Evolutionary conservation across 2,797 vertebrate genomes (phyloP), one percentile per base, ranked within the genome.

Genomic region (Eulemur rubriventer): DNA sequence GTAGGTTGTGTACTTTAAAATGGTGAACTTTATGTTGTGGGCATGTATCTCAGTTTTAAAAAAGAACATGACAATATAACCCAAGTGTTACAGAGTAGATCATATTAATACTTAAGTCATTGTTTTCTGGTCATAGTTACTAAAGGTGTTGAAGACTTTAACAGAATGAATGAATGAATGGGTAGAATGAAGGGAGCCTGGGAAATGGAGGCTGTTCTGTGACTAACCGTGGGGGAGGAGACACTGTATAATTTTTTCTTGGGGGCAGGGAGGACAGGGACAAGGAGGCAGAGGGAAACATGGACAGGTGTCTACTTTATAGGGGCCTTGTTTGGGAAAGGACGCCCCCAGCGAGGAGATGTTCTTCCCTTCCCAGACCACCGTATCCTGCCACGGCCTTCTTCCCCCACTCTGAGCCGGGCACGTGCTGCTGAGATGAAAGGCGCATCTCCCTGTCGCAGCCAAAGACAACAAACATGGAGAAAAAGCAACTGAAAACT

Each of bases 401-500:
- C 72, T 80, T 76, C 65, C 80, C 80, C 90, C 48, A 5, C 80
- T 48, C 46, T 10, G 52, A 67, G n/a, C 48, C 7, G 55, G 52
- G 69, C 48, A 35, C 24, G 10, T 38, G 43, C 52, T 33, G 48
- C 73, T 26, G 14, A 83, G 61, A 97, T 63, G 82, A 94, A 88
- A 94, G 75, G 38, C 72, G 6, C 41, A 46, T 61, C 61, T 80
- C 63, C 61, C 41, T 2, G 7, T 0, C 3, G 69, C 67, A 10
- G 96, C 96, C 96, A 97, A 97, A 65, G 81, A 79, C 94, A 97
- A 96, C 87, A 97, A 81, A 88, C 4, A 1, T 72, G 24, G 84
- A 78, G 75, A 48, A 82, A 72, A 75, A 63, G 52, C 84, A 52
- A n/a, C n/a, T 8, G 8, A 35, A 55, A 14, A 30, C 50, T 17